Conservation (phyloP, 2,797 vertebrate species). For the Sibirionetta formosa region DNA sequence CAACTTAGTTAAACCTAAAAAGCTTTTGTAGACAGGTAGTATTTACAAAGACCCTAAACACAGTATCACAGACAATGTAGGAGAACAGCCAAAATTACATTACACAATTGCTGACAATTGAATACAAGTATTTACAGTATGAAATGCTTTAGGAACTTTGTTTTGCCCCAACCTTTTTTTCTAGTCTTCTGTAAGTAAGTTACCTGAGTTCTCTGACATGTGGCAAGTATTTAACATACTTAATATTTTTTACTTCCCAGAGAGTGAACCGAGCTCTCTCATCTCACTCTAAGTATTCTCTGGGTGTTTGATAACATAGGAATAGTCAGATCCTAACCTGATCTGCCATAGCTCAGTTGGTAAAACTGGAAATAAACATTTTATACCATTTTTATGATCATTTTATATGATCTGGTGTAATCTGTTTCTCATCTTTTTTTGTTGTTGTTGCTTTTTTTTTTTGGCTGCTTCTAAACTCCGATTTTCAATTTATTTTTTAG, state of each 20-base stretch:
- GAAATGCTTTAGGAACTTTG: constrained; percentile 14
- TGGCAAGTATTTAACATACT: neutral
- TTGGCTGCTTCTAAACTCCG: neutral
- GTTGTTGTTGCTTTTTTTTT: neutral
- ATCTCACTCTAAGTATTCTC: neutral
- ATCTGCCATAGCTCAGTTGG: neutral
- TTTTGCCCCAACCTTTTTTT: neutral
- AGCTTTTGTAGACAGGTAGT: neutral
- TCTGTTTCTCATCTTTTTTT: too few relatives aligned
- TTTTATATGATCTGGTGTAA: neutral
- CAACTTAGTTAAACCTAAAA: constrained; percentile 27
- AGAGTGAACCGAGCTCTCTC: neutral
- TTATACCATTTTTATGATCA: neutral
- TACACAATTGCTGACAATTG: constrained; percentile 35
- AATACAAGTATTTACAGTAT: constrained; percentile 12
- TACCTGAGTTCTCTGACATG: neutral
- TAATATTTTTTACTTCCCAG: neutral
- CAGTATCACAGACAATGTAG: neutral
- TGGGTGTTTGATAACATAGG: neutral
- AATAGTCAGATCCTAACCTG: neutral
- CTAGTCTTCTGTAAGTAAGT: neutral
- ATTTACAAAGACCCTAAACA: constrained; percentile 36
- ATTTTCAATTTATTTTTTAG: neutral
- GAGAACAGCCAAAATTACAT: constrained; percentile 14
- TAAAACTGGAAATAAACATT: neutral